Conservation (phyloP, 2,797 vertebrate genomes). For the Anabas testudineus region DNA sequence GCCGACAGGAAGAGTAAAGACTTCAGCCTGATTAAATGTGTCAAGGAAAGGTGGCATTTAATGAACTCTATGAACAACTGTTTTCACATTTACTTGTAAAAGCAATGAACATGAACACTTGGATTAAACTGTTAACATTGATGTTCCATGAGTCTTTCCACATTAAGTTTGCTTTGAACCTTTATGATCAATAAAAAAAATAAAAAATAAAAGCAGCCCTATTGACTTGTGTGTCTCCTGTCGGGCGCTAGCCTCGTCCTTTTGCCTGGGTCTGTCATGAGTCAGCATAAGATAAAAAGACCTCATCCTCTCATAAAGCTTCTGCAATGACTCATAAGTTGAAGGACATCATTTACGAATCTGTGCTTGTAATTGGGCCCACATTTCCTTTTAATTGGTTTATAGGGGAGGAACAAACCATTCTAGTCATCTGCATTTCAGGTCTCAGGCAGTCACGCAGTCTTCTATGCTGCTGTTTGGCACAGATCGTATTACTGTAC, state of each 20-base stretch:
- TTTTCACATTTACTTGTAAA: not conserved
- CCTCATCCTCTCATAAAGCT: not conserved
- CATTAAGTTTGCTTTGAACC: not conserved
- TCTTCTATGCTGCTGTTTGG: not conserved
- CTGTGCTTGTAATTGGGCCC: not conserved
- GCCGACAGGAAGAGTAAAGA: too few relatives aligned
- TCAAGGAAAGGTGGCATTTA: constrained; percentile 15
- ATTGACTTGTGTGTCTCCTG: not conserved
- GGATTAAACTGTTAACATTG: not conserved
- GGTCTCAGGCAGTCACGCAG: not conserved
- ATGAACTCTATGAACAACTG: constrained; percentile 16
- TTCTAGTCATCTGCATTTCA: not conserved
- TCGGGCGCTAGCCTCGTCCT: not conserved
- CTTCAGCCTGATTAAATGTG: constrained; percentile 19
- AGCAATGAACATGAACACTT: too few relatives aligned
- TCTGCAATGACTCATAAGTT: not conserved
- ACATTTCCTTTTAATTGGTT: constrained; percentile 6
- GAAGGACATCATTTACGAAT: constrained; percentile 17
- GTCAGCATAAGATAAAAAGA: not conserved
- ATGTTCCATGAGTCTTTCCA: not conserved
- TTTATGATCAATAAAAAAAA: not conserved
- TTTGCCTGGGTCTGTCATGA: not conserved
- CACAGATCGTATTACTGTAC: not conserved
- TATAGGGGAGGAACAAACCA: not conserved
- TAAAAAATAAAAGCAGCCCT: constrained; percentile 14